These are phyloP conservation scores for Patagioenas fasciata DNA, from an alignment of 2,113 vertebrate species.

Conservation along the genomic window DNA sequence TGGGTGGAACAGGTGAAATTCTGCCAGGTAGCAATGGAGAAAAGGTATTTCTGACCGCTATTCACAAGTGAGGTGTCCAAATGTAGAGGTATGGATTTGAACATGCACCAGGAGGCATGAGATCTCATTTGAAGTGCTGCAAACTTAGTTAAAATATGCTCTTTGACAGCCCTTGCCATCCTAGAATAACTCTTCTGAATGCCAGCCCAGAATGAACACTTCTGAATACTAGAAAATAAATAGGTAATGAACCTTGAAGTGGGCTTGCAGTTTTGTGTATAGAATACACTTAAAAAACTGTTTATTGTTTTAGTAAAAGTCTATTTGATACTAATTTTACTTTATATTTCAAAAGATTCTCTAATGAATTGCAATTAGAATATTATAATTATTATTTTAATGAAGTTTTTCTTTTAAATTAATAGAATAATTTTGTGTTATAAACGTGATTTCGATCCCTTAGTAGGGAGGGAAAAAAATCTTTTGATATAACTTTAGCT, in stretches of 20 bases:
- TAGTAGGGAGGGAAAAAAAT: not conserved
- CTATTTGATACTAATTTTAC: not conserved
- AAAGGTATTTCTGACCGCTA: not conserved
- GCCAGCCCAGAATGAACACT: not conserved
- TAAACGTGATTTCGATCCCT: not conserved
- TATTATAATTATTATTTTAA: not conserved
- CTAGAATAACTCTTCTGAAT: not conserved
- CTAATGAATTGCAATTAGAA: not conserved
- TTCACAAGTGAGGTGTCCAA: not conserved
- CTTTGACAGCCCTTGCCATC: not conserved
- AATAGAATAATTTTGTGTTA: not conserved
- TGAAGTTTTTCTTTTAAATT: constrained; percentile 1
- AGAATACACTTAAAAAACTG: not conserved
- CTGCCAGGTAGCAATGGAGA: not conserved
- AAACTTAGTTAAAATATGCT: not conserved
- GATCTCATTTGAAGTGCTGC: not conserved
- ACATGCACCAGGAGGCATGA: rapidly evolving
- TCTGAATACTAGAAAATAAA: not conserved
- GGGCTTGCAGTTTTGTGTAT: not conserved
- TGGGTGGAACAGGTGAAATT: not conserved
- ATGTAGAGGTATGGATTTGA: not conserved
- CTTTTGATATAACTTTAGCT: not conserved
- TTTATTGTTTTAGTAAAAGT: not conserved
- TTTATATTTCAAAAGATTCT: not conserved
- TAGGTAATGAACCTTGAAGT: not conserved